Conservation (phyloP, 2,888 invertebrate species). For the Tricholauxania praeusta region DNA sequence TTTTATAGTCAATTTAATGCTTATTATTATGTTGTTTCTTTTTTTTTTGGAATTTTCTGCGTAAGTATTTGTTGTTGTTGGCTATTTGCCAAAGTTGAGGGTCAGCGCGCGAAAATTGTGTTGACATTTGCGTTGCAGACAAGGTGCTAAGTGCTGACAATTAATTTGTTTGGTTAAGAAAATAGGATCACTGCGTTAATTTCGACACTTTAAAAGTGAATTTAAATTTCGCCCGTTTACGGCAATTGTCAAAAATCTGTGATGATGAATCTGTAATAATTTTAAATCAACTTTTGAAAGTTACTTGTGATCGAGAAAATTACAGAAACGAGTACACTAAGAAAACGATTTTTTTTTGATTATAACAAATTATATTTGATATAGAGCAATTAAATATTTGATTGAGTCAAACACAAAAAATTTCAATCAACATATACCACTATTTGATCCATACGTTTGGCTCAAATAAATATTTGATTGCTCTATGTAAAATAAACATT, state of each 20-base stretch:
- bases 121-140: slow-evolving; percentile 42
- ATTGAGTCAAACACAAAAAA: no score
- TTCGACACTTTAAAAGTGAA: slow-evolving; percentile 4
- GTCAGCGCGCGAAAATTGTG: slow-evolving; percentile 46
- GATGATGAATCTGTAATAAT: not conserved
- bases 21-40: slow-evolving; percentile 6
- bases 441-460: no score
- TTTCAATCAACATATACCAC: no score
- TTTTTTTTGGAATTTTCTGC: slow-evolving; percentile 23
- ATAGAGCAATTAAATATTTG: no score
- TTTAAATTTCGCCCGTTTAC: not conserved
- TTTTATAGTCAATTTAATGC: not conserved
- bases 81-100: slow-evolving; percentile 42
- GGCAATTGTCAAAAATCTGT: not conserved
- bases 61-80: slow-evolving; percentile 25
- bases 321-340: no score
- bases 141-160: slow-evolving; percentile 49
- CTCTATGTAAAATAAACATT: no score
- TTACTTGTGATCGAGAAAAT: not conserved
- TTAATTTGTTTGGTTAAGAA: slow-evolving; percentile 43
- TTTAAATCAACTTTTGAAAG: not conserved
- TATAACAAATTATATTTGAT: no score
- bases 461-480: no score
- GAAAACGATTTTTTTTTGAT: no score
- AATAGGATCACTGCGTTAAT: not conserved